Base-by-base conservation (phyloP, 2,888 invertebrate genomes). In the Gastrophysa polygoni region DNA sequence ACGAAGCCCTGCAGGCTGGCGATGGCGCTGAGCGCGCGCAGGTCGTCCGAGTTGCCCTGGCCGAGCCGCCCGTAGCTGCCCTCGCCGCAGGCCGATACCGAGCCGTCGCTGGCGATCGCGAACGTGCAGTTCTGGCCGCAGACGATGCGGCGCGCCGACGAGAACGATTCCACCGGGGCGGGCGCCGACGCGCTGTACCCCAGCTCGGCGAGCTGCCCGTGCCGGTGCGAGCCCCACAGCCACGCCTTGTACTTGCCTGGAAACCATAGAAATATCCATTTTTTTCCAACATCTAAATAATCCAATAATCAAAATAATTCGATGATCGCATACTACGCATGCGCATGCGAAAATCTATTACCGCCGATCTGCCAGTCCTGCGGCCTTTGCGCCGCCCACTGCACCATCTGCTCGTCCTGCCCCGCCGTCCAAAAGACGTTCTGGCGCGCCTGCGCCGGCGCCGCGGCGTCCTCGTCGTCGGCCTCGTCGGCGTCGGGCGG, bases 121-220 rank as follows among this genome's bases (percentile, higher is more conserved):
- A 88, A 88, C 0, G 88, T 88, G 71, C 88, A 88, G 75, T 88
- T 88, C 77, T 88, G 87, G 0, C 88, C 89, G 76, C 88, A 88
- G 16, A 88, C 79, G 21, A 88, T 85, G 80, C 87, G 85, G 64
- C 84, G 83, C 0, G 85, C 84, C 11, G 80, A 76, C 1, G 83
- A 81, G 72, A 86, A 85, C 2, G 83, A 82, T 59, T 83, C 83
- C 1, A 83, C 82, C 28, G 77, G 68, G 2, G 80, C 76, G 0
- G 85, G 84, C 4, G 77, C 74, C 2, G 81, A 81, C 1, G 80
- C 77, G 62, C 79, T 81, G 34, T 82, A 80, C 3, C 82, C 63
- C 17, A 79, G 66, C 66, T 87, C 87, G 34, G 85, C 86, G 46
- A 88, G 77, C 75, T 88, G 88, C 0, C 88, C 88, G 74, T 88